These are phyloP conservation scores for Metellina segmentata DNA, from an alignment of 2,888 invertebrate genomes.

Conservation along the genomic window DNA sequence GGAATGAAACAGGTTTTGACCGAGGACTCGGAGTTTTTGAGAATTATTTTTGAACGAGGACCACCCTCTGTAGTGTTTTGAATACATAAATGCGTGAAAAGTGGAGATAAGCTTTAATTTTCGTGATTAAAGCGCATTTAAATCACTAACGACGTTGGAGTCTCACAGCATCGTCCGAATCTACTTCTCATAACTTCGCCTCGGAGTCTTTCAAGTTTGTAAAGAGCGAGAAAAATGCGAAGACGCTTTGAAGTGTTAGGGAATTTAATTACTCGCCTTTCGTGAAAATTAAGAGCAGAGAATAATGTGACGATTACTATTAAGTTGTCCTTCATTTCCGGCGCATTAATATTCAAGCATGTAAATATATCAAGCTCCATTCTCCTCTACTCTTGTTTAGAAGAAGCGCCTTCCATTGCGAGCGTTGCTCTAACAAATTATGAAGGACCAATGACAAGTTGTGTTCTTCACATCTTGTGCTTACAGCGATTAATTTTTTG, in stretches of 20 bases:
- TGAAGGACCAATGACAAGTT: background rate
- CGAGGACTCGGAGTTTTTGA: too few species aligned
- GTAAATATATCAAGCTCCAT: background rate
- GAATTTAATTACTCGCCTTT: slow-evolving; percentile 24
- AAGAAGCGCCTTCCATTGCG: background rate
- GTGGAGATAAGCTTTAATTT: too few species aligned
- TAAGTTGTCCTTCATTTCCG: slow-evolving; percentile 13
- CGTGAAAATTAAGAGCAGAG: slow-evolving; percentile 18
- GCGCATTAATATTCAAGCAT: slow-evolving; percentile 29
- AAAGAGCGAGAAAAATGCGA: background rate
- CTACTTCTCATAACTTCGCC: background rate
- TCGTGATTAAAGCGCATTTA: background rate
- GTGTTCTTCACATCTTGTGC: background rate
- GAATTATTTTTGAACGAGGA: too few species aligned
- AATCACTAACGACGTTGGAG: background rate
- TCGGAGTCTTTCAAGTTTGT: too few species aligned
- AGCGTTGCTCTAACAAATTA: slow-evolving; percentile 1
- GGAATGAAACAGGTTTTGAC: too few species aligned
- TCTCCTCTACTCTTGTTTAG: background rate
- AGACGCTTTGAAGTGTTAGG: background rate
- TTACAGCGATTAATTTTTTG: slow-evolving; percentile 12
- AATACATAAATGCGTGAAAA: too few species aligned
- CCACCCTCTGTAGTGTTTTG: too few species aligned
- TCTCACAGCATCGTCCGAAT: background rate
- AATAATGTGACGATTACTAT: slow-evolving; percentile 42